These are phyloP conservation scores for Leptopilina drosophilae DNA, from an alignment of 2,888 invertebrate genomes.

Conservation along the genomic window DNA sequence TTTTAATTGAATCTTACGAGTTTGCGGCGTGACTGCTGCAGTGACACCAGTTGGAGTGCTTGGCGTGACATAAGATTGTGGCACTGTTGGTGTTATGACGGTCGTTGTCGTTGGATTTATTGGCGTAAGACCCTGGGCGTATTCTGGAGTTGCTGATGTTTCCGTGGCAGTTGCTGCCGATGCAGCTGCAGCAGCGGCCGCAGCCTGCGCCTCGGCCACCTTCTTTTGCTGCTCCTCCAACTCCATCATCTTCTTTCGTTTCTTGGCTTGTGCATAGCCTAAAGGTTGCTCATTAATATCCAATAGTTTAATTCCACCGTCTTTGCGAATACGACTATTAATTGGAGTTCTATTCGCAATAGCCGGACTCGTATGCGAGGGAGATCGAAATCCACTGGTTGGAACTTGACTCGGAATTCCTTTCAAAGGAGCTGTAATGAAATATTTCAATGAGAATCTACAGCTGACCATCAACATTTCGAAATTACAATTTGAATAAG, in stretches of 20 bases:
- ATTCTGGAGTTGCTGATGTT: conserved; percentile 84
- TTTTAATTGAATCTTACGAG: conserved; percentile 59
- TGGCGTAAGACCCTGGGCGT: conserved; percentile 87
- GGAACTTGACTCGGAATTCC: conserved; percentile 92
- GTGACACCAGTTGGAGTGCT: conserved; percentile 68
- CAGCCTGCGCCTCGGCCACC: conserved; percentile 78
- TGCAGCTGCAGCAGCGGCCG: conserved; percentile 68
- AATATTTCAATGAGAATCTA: background rate
- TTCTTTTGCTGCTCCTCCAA: conserved; percentile 83
- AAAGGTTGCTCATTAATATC: conserved; percentile 96
- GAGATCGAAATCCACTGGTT: conserved; percentile 82
- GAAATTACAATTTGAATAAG: no score
- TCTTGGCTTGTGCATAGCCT: conserved; percentile 90
- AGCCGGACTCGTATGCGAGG: conserved; percentile 77
- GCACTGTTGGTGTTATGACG: conserved; percentile 53
- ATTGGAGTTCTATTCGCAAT: conserved; percentile 81
- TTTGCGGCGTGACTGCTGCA: conserved; percentile 62
- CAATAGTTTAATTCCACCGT: conserved; percentile 95
- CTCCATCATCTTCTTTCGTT: conserved; percentile 88
- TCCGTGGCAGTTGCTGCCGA: conserved; percentile 70
- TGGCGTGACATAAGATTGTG: conserved; percentile 68
- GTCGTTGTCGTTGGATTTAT: conserved; percentile 78
- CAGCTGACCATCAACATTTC: no score
- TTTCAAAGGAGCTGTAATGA: conserved; percentile 88
- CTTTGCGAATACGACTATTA: conserved; percentile 82